Conservation (phyloP, 2,888 invertebrate species). For the Sisyra nigra region DNA sequence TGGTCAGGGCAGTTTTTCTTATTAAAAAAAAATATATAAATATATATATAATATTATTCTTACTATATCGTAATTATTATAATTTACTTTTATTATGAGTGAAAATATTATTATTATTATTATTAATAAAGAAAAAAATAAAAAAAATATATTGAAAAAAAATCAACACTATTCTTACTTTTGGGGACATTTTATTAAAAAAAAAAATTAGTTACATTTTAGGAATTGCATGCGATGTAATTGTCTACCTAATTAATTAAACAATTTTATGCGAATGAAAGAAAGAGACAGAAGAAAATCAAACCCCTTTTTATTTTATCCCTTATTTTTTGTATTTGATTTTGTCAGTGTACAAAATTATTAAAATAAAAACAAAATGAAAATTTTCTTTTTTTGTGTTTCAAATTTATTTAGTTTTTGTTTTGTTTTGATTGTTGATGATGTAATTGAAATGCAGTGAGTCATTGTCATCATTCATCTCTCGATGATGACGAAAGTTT, state of each 20-base stretch:
- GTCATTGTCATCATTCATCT: too few relatives aligned
- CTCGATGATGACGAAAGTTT: too few relatives aligned
- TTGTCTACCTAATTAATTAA: slow-evolving; percentile 8
- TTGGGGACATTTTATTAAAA: not conserved
- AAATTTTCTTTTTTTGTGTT: too few relatives aligned
- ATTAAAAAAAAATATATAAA: not conserved
- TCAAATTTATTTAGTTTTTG: too few relatives aligned
- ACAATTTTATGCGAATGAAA: not conserved
- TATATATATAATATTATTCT: too few relatives aligned
- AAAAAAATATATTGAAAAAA: too few relatives aligned
- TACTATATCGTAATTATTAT: slow-evolving; percentile 8
- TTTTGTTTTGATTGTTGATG: too few relatives aligned
- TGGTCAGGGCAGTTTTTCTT: slow-evolving; percentile 8
- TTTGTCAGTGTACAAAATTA: slow-evolving; percentile 10
- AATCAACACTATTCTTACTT: slow-evolving; percentile 5
- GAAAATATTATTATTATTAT: slow-evolving; percentile 5
- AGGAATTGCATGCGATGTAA: slow-evolving; percentile 10
- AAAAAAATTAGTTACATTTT: slow-evolving; percentile 8
- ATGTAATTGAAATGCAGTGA: too few relatives aligned
- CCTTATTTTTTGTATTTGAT: slow-evolving; percentile 8
- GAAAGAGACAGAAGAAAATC: not conserved
- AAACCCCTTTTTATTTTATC: slow-evolving; percentile 7
- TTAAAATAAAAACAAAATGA: slow-evolving; percentile 1
- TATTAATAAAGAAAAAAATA: too few relatives aligned
- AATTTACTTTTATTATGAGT: slow-evolving; percentile 9